Evolutionary conservation across 2,888 invertebrate genomes (phyloP).

Genomic region (Sesia bembeciformis): DNA sequence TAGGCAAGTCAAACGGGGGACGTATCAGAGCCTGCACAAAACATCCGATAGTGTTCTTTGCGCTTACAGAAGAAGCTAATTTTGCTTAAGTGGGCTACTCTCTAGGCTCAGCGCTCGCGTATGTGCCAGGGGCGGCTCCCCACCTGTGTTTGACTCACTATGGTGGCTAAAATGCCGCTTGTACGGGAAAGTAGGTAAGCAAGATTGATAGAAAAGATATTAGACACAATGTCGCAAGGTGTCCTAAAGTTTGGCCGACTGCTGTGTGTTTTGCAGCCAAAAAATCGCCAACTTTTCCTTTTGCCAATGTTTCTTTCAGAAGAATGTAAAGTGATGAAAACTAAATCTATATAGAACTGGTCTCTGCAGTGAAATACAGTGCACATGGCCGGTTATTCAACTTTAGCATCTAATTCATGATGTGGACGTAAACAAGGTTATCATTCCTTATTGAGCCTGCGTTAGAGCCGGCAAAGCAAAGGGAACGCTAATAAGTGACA

Average conservation of each 20-base stretch:
- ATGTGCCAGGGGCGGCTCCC: slow-evolving; percentile 35
- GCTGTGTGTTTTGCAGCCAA: too few species aligned
- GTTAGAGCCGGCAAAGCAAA: not conserved
- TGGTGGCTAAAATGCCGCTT: slow-evolving; percentile 43
- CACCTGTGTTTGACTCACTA: slow-evolving; percentile 44
- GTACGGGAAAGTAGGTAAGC: not conserved
- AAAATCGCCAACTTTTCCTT: too few species aligned
- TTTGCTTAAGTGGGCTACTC: slow-evolving; percentile 73
- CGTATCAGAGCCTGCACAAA: slow-evolving; percentile 54
- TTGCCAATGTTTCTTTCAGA: too few species aligned
- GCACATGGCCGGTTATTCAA: not conserved
- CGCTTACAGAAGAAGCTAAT: slow-evolving; percentile 69
- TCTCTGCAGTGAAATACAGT: not conserved
- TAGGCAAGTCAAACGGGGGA: slow-evolving; percentile 49
- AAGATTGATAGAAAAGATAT: not conserved
- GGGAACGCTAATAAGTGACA: not conserved
- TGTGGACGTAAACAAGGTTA: not conserved
- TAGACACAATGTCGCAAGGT: not conserved
- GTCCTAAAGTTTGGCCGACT: too few species aligned
- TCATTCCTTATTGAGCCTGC: not conserved
- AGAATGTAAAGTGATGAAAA: too few species aligned
- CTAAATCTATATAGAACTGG: too few species aligned
- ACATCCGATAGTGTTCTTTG: slow-evolving; percentile 71
- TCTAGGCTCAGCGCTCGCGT: slow-evolving; percentile 24
- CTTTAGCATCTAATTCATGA: not conserved